Evolutionary conservation across 1,140 invertebrate genomes (phyloP).

Genomic region (Tetramorium parvispinum): DNA sequence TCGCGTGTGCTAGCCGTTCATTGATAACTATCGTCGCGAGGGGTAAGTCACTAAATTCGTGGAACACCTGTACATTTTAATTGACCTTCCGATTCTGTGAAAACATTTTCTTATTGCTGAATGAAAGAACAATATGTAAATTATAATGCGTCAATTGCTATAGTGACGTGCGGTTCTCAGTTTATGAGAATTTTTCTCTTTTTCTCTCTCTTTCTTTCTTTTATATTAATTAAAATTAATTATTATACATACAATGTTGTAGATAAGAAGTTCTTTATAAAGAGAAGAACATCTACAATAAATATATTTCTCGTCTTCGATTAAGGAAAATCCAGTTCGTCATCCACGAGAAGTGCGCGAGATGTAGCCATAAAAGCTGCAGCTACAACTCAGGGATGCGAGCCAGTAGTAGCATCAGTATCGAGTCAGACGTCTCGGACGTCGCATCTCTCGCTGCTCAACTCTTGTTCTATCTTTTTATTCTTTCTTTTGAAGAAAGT

Average conservation of each 20-base stretch:
- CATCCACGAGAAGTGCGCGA: neutral
- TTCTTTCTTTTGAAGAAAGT: neutral
- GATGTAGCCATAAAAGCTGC: slow-evolving; percentile 46
- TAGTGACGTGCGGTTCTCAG: neutral
- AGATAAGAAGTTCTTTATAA: neutral
- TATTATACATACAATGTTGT: neutral
- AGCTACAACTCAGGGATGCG: slow-evolving; percentile 63
- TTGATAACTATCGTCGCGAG: slow-evolving; percentile 41
- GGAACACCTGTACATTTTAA: slow-evolving; percentile 26
- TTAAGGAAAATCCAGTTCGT: slow-evolving; percentile 6
- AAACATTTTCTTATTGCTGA: neutral
- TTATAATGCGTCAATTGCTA: neutral
- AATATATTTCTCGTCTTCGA: neutral
- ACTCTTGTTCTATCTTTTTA: neutral
- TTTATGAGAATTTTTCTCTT: neutral
- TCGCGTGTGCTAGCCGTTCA: slow-evolving; percentile 68
- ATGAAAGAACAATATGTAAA: neutral
- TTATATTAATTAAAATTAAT: neutral
- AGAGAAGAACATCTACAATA: neutral
- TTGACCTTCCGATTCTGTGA: neutral
- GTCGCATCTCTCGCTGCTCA: slow-evolving; percentile 38
- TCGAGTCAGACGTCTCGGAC: slow-evolving; percentile 68
- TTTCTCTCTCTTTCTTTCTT: too few species aligned
- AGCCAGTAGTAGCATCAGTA: slow-evolving; percentile 64
- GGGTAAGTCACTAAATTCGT: slow-evolving; percentile 21